phyloP scores from a whole-genome alignment of 2,113 vertebrate genomes.

The Motacilla tschutschensis region DNA sequence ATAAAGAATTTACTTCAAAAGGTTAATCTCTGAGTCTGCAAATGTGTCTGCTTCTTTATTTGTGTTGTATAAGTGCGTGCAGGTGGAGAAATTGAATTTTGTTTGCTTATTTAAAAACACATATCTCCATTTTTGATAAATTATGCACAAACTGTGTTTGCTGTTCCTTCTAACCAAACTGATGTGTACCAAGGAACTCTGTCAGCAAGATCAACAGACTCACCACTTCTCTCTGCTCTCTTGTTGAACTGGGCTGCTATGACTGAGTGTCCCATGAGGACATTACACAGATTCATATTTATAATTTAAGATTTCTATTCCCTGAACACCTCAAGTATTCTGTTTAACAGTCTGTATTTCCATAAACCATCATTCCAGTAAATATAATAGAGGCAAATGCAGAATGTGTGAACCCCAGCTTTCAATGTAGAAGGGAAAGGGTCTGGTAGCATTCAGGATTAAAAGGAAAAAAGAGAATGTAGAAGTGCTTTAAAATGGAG shows the following conservation, averaged over 20 bases:
- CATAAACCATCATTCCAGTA: not conserved
- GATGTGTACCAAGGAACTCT: not conserved
- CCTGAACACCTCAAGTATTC: not conserved
- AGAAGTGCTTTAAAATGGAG: not conserved
- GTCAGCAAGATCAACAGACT: not conserved
- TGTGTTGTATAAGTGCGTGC: not conserved
- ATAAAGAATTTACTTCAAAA: not conserved
- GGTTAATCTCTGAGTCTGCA: not conserved
- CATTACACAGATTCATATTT: not conserved
- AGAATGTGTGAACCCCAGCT: not conserved
- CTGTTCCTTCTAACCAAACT: not conserved
- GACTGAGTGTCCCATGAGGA: not conserved
- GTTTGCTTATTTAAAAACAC: not conserved
- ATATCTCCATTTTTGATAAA: not conserved
- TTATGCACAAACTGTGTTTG: not conserved
- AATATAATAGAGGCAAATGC: not conserved
- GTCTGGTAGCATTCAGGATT: not conserved
- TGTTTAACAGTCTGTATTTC: not conserved
- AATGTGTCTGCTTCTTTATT: not conserved
- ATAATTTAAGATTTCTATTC: not conserved
- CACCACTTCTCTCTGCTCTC: not conserved
- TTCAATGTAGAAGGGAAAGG: not conserved
- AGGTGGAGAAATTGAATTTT: not conserved
- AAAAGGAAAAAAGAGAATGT: not conserved
- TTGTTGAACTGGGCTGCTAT: not conserved